Evolutionary conservation across 2,113 vertebrate species (phyloP).

Genomic region (Macroglossus sobrinus): DNA sequence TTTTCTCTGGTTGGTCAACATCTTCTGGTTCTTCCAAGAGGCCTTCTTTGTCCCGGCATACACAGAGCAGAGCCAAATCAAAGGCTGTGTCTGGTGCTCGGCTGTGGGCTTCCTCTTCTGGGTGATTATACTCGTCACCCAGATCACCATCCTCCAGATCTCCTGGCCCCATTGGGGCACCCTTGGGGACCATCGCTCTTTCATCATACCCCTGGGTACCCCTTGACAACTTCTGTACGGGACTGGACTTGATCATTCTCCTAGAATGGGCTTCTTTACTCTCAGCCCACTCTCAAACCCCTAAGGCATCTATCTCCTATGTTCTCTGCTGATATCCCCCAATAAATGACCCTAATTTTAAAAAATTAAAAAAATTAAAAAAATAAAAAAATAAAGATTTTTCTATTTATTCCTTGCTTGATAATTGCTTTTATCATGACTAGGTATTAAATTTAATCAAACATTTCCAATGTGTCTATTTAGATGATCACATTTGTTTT

Average conservation of each 20-base stretch:
- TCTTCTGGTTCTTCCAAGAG: constrained; percentile 93
- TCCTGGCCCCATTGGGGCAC: constrained; percentile 90
- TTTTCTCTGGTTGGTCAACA: constrained; percentile 94
- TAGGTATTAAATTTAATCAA: background rate
- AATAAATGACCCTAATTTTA: constrained; percentile 64
- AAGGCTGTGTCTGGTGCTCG: constrained; percentile 91
- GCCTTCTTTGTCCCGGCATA: constrained; percentile 90
- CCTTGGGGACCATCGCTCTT: constrained; percentile 91
- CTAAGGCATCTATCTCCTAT: background rate
- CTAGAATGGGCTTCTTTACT: constrained; percentile 3
- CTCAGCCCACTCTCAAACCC: background rate
- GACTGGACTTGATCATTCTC: background rate
- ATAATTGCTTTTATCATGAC: background rate
- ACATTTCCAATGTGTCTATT: background rate
- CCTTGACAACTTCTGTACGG: constrained; percentile 68
- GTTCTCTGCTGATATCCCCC: constrained; percentile 3
- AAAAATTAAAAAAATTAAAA: too few relatives aligned
- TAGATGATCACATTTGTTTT: background rate
- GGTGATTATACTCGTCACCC: constrained; percentile 89
- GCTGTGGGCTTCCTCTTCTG: constrained; percentile 90
- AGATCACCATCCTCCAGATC: constrained; percentile 92
- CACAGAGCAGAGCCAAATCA: constrained; percentile 90
- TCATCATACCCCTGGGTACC: constrained; percentile 91
- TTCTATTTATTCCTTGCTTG: background rate
- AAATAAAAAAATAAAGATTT: too few relatives aligned